A percentile compares a stretch with the other conserved stretches of the same genome.
phyloP scores from a whole-genome alignment of 2,888 invertebrate species.

The Cantharis rufa region DNA sequence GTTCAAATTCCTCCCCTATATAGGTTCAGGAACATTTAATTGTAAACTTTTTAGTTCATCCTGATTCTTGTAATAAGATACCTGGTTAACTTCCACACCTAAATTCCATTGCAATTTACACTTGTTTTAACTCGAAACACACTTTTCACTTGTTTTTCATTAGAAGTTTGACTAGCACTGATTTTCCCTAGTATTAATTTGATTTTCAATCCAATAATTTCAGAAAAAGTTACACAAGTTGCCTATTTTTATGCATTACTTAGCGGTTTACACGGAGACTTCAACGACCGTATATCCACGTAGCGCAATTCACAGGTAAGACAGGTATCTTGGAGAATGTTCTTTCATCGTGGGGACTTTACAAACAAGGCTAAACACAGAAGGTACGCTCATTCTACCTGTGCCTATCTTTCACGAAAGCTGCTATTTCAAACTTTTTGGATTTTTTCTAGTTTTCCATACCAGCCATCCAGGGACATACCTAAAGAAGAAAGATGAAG shows the following conservation, averaged over 20 bases:
- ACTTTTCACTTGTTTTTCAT: not conserved
- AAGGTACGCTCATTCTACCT: slow-evolving; percentile 16
- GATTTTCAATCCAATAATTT: not conserved
- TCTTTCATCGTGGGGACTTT: slow-evolving; percentile 24
- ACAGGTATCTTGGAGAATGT: slow-evolving; percentile 42
- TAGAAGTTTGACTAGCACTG: not conserved
- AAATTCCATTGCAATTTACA: slow-evolving; percentile 31
- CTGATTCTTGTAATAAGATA: slow-evolving; percentile 18
- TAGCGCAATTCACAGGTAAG: slow-evolving; percentile 41
- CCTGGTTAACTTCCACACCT: slow-evolving; percentile 33
- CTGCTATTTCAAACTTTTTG: not conserved
- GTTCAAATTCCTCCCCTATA: not conserved
- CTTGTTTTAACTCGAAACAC: not conserved
- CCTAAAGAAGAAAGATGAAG: not conserved
- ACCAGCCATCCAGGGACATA: not conserved
- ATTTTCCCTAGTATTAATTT: not conserved
- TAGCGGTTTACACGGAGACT: slow-evolving; percentile 27
- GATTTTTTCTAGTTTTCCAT: not conserved
- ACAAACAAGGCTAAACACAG: slow-evolving; percentile 1
- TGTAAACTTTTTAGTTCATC: slow-evolving; percentile 9
- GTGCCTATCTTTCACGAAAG: not conserved
- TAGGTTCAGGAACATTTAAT: not conserved
- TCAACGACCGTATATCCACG: slow-evolving; percentile 39
- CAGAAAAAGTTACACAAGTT: not conserved
- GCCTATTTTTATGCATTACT: slow-evolving; percentile 5